phyloP scores from a whole-genome alignment of 2,888 invertebrate species.

The Tinea pellionella region DNA sequence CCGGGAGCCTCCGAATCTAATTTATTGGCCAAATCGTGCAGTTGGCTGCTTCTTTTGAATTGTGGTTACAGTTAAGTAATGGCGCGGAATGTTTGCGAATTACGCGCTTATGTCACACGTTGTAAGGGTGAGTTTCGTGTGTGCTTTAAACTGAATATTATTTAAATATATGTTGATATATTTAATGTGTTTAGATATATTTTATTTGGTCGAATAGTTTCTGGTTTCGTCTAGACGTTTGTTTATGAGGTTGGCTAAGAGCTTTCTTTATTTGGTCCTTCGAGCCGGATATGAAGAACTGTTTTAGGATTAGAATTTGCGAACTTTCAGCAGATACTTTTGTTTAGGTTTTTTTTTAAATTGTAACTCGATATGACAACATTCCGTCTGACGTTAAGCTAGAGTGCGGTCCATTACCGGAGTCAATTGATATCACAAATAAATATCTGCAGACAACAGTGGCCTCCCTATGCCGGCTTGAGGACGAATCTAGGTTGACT shows the following conservation, averaged over 20 bases:
- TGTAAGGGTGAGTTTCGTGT: background rate
- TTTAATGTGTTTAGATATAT: slow-evolving; percentile 7
- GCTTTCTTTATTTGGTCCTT: background rate
- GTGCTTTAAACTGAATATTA: background rate
- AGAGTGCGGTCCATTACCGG: too few relatives aligned
- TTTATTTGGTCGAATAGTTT: slow-evolving; percentile 4
- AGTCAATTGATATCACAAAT: too few relatives aligned
- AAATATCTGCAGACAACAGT: too few relatives aligned
- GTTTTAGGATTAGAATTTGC: background rate
- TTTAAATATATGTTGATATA: slow-evolving; percentile 3
- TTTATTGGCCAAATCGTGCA: slow-evolving; percentile 13
- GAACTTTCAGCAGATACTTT: too few relatives aligned
- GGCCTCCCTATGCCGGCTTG: too few relatives aligned
- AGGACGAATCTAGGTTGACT: too few relatives aligned
- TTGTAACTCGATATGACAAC: too few relatives aligned
- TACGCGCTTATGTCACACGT: background rate
- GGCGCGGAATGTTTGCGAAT: background rate
- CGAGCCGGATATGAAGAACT: background rate
- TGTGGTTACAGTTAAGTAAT: slow-evolving; percentile 5
- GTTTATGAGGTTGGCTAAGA: background rate
- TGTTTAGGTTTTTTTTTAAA: too few relatives aligned
- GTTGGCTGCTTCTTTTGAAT: slow-evolving; percentile 9
- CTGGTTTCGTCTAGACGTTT: background rate
- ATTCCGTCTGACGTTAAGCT: too few relatives aligned
- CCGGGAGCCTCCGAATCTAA: slow-evolving; percentile 11